Conservation (phyloP, 92 coral and sea anemone species). For the Desmophyllum pertusum region DNA sequence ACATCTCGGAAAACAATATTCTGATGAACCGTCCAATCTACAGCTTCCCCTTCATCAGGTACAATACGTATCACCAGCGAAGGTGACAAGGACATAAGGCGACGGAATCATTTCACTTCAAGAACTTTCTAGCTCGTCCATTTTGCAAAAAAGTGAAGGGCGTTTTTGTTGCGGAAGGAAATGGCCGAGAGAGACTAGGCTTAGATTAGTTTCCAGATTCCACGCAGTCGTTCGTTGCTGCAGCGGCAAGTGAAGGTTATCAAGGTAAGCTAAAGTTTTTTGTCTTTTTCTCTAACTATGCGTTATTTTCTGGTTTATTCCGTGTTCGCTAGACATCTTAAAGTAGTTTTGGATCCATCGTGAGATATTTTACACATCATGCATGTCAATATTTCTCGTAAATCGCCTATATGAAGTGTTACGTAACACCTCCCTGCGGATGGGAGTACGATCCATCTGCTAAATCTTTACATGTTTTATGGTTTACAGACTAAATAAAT, state of each 20-base stretch:
- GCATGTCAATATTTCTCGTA: not conserved
- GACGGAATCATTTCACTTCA: conserved; percentile 28
- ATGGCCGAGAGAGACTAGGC: conserved; percentile 38
- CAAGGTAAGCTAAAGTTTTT: not conserved
- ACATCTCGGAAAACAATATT: conserved; percentile 89
- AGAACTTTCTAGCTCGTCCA: not conserved
- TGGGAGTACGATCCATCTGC: not conserved
- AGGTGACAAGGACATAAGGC: conserved; percentile 84
- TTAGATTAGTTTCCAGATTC: conserved; percentile 14
- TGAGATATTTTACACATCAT: not conserved
- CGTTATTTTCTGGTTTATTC: not conserved
- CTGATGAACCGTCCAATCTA: conserved; percentile 87
- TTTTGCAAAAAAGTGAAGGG: conserved; percentile 37
- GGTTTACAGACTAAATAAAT: not conserved
- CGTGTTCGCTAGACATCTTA: not conserved
- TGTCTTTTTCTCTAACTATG: not conserved
- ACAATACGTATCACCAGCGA: conserved; percentile 85
- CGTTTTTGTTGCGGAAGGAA: conserved; percentile 2
- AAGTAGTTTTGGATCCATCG: not conserved
- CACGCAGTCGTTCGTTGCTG: not conserved
- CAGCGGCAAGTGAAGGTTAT: not conserved
- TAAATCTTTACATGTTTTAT: not conserved
- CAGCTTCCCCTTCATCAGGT: conserved; percentile 86
- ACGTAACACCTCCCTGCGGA: not conserved
- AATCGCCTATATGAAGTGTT: not conserved